Evolutionary conservation across 2,113 vertebrate species (phyloP).

Genomic region (Mixornis gularis): DNA sequence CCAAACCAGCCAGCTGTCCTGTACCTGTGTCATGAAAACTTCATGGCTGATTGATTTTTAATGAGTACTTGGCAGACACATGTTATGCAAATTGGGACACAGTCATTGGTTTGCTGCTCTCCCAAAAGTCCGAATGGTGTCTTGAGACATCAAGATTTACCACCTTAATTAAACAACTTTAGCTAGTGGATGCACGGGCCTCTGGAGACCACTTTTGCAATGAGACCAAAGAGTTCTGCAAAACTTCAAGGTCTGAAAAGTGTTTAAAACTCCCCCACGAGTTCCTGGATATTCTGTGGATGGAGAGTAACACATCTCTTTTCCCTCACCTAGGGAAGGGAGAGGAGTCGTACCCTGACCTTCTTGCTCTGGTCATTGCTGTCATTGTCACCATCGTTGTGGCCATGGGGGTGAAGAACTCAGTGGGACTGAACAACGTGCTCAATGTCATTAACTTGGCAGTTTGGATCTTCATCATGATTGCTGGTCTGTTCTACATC

Average conservation of each 20-base stretch:
- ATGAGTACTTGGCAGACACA: background rate
- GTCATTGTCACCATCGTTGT: constrained; percentile 87
- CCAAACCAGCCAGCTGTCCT: background rate
- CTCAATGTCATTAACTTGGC: constrained; percentile 89
- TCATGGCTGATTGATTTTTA: background rate
- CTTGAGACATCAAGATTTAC: background rate
- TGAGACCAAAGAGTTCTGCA: background rate
- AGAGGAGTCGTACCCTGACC: constrained; percentile 92
- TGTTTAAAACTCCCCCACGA: background rate
- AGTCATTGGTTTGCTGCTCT: background rate
- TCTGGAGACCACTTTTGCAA: background rate
- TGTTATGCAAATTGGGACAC: background rate
- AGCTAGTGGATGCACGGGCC: background rate
- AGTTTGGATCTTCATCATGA: constrained; percentile 93
- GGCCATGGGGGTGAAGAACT: constrained; percentile 89
- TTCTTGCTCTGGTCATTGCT: constrained; percentile 88
- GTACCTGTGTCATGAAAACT: background rate
- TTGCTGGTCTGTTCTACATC: constrained; percentile 90
- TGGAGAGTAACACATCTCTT: background rate
- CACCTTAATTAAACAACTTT: background rate
- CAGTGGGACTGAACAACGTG: constrained; percentile 91
- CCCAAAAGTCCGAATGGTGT: background rate
- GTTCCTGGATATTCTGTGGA: background rate
- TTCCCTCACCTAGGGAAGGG: constrained; percentile 81
- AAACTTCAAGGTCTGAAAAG: background rate